Evolutionary conservation across 2,797 vertebrate genomes (phyloP).

Genomic region (Apodemus agrarius): DNA sequence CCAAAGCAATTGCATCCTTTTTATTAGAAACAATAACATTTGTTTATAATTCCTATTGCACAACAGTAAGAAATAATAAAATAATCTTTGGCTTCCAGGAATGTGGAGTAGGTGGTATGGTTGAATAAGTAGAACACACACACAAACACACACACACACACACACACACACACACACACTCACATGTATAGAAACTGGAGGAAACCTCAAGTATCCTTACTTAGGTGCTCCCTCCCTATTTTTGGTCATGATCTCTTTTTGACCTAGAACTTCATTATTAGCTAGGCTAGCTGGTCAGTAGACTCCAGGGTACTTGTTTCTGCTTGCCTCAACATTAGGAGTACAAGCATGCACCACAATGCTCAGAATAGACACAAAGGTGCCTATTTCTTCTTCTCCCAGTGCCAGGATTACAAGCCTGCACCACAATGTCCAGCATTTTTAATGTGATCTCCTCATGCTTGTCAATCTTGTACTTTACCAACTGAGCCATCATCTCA

Average conservation of each 20-base stretch:
- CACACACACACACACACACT: not conserved
- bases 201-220: not conserved
- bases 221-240: not conserved
- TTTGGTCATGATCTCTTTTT: not conserved
- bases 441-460: not conserved
- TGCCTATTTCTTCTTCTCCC: not conserved
- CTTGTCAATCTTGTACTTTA: not conserved
- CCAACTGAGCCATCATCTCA: not conserved
- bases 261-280: not conserved
- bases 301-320: not conserved
- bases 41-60: not conserved
- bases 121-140: not conserved
- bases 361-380: not conserved
- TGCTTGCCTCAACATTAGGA: not conserved
- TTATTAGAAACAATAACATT: constrained; percentile 25
- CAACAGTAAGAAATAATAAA: not conserved
- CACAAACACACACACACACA: not conserved
- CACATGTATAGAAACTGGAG: not conserved
- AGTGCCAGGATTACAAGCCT: not conserved
- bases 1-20: not conserved
- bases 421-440: not conserved
- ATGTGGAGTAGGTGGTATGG: not conserved
- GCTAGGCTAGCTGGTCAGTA: not conserved
- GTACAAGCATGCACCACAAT: not conserved
- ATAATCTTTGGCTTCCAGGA: not conserved